A percentile compares a stretch with the other conserved stretches of the same genome.
These are phyloP conservation scores for Chaenogobius annularis DNA, from an alignment of 2,113 vertebrate genomes.

Conservation along the genomic window DNA sequence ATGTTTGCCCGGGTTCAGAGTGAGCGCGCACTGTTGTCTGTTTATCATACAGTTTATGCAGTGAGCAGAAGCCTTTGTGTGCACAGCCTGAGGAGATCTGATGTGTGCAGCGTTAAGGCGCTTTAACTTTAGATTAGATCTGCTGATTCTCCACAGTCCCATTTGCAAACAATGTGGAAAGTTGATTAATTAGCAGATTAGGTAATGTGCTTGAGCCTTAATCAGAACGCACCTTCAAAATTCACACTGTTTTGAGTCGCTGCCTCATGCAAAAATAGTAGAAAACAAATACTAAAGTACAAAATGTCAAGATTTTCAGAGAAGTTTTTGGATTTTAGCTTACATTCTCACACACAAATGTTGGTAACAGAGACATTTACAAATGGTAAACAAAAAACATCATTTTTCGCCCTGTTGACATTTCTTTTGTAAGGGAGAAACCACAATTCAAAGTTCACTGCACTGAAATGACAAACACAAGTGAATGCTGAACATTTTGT, in stretches of 20 bases:
- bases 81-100: slow-evolving; percentile 33
- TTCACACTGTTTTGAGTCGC: not conserved
- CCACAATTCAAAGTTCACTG: too few species aligned
- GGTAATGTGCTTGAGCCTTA: slow-evolving; percentile 1
- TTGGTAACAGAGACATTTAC: too few species aligned
- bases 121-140: slow-evolving; percentile 10
- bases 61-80: slow-evolving; percentile 37
- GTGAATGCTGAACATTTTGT: too few species aligned
- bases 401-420: too few species aligned
- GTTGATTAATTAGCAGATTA: slow-evolving; percentile 18
- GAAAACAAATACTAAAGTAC: too few species aligned
- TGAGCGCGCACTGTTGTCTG: slow-evolving; percentile 25
- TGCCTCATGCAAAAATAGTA: too few species aligned
- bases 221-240: not conserved
- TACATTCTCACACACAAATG: too few species aligned
- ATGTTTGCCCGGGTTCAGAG: slow-evolving; percentile 5
- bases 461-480: too few species aligned
- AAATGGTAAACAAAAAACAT: too few species aligned
- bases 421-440: too few species aligned
- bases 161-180: not conserved
- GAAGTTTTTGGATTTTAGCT: too few species aligned
- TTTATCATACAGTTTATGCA: slow-evolving; percentile 36
- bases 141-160: slow-evolving; percentile 7
- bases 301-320: too few species aligned
- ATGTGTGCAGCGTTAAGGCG: slow-evolving; percentile 28